A percentile compares a stretch with the other conserved stretches of the same genome.
Evolutionary conservation across 2,113 vertebrate species (phyloP).

Genomic region (Pseudorasbora parva): DNA sequence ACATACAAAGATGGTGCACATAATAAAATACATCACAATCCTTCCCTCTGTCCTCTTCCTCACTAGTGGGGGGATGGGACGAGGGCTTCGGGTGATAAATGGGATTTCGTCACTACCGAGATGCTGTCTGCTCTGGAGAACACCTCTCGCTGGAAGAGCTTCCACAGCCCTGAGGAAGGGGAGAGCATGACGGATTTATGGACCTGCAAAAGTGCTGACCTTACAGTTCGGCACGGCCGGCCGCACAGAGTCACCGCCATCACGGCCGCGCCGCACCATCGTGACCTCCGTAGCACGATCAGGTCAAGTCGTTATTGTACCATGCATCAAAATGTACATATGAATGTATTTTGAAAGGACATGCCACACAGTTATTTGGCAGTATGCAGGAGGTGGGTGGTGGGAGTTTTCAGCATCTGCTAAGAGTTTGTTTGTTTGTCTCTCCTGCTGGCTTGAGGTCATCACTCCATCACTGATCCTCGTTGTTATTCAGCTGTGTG

Average conservation of each 20-base stretch:
- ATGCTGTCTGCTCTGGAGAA: slow-evolving; percentile 13
- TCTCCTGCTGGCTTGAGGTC: slow-evolving; percentile 1
- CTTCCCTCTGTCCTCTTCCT: not conserved
- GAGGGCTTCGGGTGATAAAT: slow-evolving; percentile 24
- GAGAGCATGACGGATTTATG: slow-evolving; percentile 43
- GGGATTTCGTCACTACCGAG: not conserved
- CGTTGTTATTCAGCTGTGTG: slow-evolving; percentile 41
- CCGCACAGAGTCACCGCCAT: not conserved
- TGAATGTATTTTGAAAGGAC: not conserved
- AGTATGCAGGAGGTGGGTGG: not conserved
- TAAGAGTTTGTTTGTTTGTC: slow-evolving; percentile 39
- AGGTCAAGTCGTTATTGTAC: slow-evolving; percentile 1
- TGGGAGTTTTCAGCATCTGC: slow-evolving; percentile 17
- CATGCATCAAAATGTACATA: not conserved
- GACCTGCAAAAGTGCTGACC: slow-evolving; percentile 49
- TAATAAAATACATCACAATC: not conserved
- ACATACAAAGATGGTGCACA: not conserved
- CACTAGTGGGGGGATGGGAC: slow-evolving; percentile 16
- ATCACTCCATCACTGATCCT: slow-evolving; percentile 23
- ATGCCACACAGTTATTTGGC: not conserved
- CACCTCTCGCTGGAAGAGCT: not conserved
- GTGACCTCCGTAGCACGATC: not conserved
- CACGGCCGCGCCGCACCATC: not conserved
- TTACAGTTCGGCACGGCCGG: slow-evolving; percentile 25
- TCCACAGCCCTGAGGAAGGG: not conserved